Evolutionary conservation across 2,113 vertebrate genomes (phyloP).

Genomic region (Megaceryle torquata): DNA sequence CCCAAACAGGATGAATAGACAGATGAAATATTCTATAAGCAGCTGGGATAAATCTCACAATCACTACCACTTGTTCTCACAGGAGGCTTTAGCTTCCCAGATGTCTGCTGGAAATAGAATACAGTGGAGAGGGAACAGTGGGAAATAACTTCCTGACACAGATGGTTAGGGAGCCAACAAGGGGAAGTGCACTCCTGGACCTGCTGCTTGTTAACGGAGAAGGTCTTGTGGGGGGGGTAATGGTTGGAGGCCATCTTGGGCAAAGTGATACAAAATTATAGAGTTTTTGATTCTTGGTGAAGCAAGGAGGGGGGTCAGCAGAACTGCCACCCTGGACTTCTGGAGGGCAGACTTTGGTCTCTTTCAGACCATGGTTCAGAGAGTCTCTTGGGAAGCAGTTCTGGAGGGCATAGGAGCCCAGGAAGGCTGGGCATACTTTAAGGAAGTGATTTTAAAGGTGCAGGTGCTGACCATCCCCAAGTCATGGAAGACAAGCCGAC

Average conservation of each 20-base stretch:
- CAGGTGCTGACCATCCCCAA: no score
- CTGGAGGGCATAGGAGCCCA: background rate
- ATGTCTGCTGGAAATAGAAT: background rate
- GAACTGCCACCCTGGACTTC: background rate
- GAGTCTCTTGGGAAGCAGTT: background rate
- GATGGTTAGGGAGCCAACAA: background rate
- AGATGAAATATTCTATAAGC: background rate
- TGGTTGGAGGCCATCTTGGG: background rate
- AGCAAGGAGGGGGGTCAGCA: background rate
- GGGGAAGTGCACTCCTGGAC: background rate
- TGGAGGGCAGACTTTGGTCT: background rate
- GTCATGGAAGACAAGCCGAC: no score
- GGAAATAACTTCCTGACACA: background rate
- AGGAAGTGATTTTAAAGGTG: no score
- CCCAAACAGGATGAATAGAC: background rate
- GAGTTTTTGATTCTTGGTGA: background rate
- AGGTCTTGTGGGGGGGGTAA: background rate
- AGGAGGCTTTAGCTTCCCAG: background rate
- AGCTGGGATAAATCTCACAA: background rate
- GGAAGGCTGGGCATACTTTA: background rate
- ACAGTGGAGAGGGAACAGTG: background rate
- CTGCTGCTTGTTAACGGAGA: background rate
- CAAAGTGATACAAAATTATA: background rate
- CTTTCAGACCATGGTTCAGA: background rate
- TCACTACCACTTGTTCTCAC: background rate